Evolutionary conservation across 2,113 vertebrate species (phyloP), one percentile per base, ranked within the genome.

Genomic region (Embiotoca jacksoni): DNA sequence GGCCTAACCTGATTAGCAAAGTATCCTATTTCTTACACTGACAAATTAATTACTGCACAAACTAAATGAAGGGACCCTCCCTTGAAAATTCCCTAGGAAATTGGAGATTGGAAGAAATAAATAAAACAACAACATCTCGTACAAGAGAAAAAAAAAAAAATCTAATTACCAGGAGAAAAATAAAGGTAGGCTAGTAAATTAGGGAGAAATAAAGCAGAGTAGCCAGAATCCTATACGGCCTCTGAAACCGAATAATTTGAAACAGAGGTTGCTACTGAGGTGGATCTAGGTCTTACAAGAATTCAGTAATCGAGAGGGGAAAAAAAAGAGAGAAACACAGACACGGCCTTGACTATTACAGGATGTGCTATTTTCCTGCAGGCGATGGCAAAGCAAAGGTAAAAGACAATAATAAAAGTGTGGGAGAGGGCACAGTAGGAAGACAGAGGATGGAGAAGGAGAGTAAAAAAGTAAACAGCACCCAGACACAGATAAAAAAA

Each of bases 1-100:
- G 81, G 62, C 35, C 65, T 70, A 91, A 92, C 85, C 67, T 84
- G 84, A 89, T 92, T 89, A 90, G 59, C 53, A 57, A 23, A 78
- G 81, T 85, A 87, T 91, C 83, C 72, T 66, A 82, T 90, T 91
- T 78, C 86, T 89, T 89, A 88, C 71, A 73, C 15, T 88, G 89
- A 90, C 90, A 91, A 92, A 92, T 92, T 90, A 80, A 91, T 91
- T 93, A 90, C 85, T 58, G 58, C 67, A 75, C 72, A 89, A 90
- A 90, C 90, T 81, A 90, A 90, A 90, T 83, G 78, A 86, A 85
- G 55, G 67, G 78, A 54, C 61, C 53, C 44, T 84, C 84, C 79
- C 79, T 53, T 84, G 82, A 83, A 89, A 82, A 88, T 82, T 89
- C 84, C 50, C 52, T 13, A 57, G 85, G 86, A 88, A 90, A 87